phyloP scores from a whole-genome alignment of 1,140 invertebrate genomes.

The Whitmania pigra region DNA sequence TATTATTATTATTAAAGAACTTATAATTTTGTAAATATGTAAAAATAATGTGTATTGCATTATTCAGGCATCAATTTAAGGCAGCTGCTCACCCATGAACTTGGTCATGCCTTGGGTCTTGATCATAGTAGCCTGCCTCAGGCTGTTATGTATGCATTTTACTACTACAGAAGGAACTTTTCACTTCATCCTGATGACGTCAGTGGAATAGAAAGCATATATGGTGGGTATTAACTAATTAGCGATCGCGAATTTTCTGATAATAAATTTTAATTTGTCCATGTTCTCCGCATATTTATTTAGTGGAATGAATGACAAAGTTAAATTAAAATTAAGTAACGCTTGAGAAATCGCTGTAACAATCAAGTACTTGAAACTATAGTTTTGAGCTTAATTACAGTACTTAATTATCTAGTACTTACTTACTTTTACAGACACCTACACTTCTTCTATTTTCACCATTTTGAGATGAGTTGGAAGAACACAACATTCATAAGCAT shows the following conservation, averaged over 20 bases:
- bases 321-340: too few relatives aligned
- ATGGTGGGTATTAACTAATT: constrained; percentile 35
- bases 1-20: neutral
- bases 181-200: constrained; percentile 74
- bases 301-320: too few relatives aligned
- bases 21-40: neutral
- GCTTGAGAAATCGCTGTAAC: too few relatives aligned
- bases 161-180: constrained; percentile 66
- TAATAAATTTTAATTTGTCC: too few relatives aligned
- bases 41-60: neutral
- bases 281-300: too few relatives aligned
- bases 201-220: constrained; percentile 56
- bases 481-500: too few relatives aligned
- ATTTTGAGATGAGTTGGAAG: too few relatives aligned
- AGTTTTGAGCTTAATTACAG: too few relatives aligned
- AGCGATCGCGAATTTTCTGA: neutral
- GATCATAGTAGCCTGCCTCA: constrained; percentile 72
- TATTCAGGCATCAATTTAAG: constrained; percentile 53
- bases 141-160: constrained; percentile 88
- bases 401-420: too few relatives aligned
- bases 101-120: constrained; percentile 79
- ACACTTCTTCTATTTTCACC: too few relatives aligned
- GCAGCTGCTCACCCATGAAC: constrained; percentile 82
- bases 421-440: too few relatives aligned
- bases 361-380: too few relatives aligned